Conservation (phyloP, 2,888 invertebrate species). For the Galeruca laticollis region DNA sequence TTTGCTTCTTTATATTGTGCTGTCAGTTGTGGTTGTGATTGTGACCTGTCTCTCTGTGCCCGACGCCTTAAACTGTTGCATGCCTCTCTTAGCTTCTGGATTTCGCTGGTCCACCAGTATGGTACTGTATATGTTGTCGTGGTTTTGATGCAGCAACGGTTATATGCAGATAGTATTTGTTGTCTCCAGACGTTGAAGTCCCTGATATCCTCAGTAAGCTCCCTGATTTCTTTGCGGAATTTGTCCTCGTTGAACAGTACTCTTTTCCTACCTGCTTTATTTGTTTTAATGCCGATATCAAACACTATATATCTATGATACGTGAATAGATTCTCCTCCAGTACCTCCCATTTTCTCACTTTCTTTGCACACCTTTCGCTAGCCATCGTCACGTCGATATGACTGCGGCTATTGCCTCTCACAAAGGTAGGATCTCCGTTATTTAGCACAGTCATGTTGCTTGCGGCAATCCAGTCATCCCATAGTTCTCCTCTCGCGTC, state of each 20-base stretch:
- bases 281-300: too few species aligned
- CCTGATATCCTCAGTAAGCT: neutral
- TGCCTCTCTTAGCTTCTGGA: too few species aligned
- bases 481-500: neutral
- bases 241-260: neutral
- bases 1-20: neutral
- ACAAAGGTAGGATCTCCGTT: too few species aligned
- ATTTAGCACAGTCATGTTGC: too few species aligned
- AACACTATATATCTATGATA: neutral
- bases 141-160: neutral
- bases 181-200: neutral
- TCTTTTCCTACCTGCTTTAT: constrained; percentile 2
- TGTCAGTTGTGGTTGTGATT: neutral
- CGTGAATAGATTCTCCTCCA: neutral
- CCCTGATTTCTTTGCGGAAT: neutral
- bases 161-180: neutral
- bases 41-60: neutral
- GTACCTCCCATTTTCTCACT: neutral
- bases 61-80: neutral
- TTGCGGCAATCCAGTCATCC: too few species aligned
- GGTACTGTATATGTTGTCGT: too few species aligned
- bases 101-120: too few species aligned
- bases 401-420: too few species aligned
- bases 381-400: too few species aligned
- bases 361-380: neutral